phyloP scores from a whole-genome alignment of 2,113 vertebrate genomes.

The Crotophaga sulcirostris region DNA sequence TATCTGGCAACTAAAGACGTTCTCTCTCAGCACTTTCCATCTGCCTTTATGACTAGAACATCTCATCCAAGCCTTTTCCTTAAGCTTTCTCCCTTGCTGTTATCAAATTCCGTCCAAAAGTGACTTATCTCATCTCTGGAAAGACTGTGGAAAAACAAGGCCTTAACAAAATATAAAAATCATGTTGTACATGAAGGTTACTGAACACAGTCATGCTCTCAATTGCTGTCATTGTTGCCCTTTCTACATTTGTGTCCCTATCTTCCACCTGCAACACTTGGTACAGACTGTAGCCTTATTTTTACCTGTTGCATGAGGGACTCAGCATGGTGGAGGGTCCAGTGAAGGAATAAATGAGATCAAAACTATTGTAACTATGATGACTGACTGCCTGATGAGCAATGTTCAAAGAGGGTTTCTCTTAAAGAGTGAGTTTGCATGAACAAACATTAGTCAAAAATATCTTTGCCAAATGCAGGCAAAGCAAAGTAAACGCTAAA shows the following conservation, averaged over 20 bases:
- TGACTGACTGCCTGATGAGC: background rate
- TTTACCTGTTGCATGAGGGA: background rate
- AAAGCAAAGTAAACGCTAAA: background rate
- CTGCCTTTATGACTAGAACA: background rate
- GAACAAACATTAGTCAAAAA: background rate
- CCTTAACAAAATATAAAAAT: background rate
- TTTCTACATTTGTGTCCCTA: background rate
- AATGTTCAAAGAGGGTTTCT: background rate
- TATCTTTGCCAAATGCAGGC: background rate
- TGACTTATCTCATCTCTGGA: background rate
- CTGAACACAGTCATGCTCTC: background rate
- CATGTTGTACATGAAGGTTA: background rate
- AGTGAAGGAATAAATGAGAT: background rate
- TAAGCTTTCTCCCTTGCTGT: background rate
- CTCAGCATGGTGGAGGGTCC: background rate
- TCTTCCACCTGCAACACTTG: background rate
- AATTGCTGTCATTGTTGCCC: background rate
- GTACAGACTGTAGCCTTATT: background rate
- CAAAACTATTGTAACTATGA: background rate
- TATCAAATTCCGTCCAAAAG: background rate
- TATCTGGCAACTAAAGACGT: background rate
- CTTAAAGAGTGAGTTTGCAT: background rate
- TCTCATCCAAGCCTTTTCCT: background rate
- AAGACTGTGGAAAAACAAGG: conserved; percentile 7
- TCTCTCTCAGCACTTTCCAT: background rate